Evolutionary conservation across 2,797 vertebrate species (phyloP).

Genomic region (Morus bassanus): DNA sequence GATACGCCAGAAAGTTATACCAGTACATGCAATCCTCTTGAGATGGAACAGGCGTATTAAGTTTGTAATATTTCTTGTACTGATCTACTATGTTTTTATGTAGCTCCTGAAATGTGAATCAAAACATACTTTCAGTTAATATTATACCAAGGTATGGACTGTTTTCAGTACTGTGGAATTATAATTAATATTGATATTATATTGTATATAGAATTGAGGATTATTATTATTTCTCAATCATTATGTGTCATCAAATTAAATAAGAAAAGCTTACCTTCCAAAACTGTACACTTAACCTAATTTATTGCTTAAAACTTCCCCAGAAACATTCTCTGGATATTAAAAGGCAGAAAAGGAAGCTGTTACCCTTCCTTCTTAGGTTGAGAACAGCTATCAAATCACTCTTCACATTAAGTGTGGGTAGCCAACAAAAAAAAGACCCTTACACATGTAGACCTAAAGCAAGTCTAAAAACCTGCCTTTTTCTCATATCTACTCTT

Average conservation of each 20-base stretch:
- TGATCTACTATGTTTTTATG: constrained; percentile 90
- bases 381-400: background rate
- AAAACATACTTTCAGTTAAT: constrained; percentile 2
- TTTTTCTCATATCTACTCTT: background rate
- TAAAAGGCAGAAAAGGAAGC: background rate
- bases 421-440: background rate
- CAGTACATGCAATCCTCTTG: constrained; percentile 91
- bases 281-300: background rate
- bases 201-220: background rate
- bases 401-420: background rate
- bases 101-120: constrained; percentile 77
- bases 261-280: background rate
- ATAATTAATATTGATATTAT: background rate
- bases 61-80: constrained; percentile 83
- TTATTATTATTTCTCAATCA: background rate
- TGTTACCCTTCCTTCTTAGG: background rate
- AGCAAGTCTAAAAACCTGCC: background rate
- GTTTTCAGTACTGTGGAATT: background rate
- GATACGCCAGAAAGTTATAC: constrained; percentile 89
- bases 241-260: background rate
- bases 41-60: constrained; percentile 73
- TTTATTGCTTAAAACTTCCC: background rate
- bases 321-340: background rate
- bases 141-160: background rate
- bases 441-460: background rate